Conservation (phyloP, 2,888 invertebrate genomes). For the Heteropelma amictum region DNA sequence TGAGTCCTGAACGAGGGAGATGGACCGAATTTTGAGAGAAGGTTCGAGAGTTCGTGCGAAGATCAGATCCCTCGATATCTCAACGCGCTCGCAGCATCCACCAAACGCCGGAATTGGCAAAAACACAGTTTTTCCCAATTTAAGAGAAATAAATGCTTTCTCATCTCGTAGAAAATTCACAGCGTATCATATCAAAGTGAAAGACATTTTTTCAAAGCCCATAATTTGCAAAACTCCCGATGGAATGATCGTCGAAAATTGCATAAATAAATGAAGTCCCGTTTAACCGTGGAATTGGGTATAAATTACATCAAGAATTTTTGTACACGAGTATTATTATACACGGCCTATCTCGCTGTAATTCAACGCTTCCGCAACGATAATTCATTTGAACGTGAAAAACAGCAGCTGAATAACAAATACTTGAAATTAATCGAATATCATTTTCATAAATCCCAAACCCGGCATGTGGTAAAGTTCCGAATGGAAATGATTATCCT, state of each 20-base stretch:
- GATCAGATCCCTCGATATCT: constrained; percentile 52
- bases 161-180: not conserved
- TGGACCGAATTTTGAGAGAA: not conserved
- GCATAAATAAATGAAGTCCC: not conserved
- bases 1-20: not conserved
- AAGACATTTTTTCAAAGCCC: not conserved
- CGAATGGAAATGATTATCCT: not conserved
- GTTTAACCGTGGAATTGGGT: not conserved
- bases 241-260: not conserved
- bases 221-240: constrained; percentile 8
- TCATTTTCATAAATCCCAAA: not conserved
- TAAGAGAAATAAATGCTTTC: constrained; percentile 14
- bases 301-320: not conserved
- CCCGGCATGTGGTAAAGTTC: not conserved
- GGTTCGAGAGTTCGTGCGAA: constrained; percentile 34
- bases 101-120: constrained; percentile 13
- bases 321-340: too few species aligned
- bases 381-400: not conserved
- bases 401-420: not conserved
- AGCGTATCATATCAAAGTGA: not conserved
- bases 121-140: constrained; percentile 28
- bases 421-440: not conserved
- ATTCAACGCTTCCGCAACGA: not conserved
- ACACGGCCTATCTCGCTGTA: too few species aligned
- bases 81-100: constrained; percentile 8